phyloP scores from a whole-genome alignment of 2,113 vertebrate species.

The Pachyramphus minor region DNA sequence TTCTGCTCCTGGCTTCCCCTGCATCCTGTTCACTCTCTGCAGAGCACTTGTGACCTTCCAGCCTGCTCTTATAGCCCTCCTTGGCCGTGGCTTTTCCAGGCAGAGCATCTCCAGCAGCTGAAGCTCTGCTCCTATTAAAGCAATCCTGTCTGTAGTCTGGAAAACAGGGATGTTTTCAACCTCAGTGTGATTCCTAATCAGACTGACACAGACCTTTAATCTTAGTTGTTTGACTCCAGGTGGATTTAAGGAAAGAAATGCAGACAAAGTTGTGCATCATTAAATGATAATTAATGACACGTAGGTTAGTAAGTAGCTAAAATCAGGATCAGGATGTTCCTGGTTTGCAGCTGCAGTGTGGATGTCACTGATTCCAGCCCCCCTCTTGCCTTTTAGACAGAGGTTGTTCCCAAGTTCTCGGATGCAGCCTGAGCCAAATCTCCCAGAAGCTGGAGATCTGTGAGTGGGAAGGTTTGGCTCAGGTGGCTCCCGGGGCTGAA shows the following conservation, averaged over 20 bases:
- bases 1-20: slow-evolving; percentile 23
- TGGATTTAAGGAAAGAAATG: background rate
- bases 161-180: background rate
- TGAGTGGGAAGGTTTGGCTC: accelerated
- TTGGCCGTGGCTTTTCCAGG: background rate
- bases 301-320: background rate
- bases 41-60: slow-evolving; percentile 3
- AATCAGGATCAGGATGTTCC: background rate
- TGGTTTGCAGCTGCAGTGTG: background rate
- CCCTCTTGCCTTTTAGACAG: background rate
- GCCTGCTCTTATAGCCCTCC: background rate
- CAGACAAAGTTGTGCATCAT: background rate
- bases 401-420: accelerated
- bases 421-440: background rate
- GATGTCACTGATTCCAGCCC: background rate
- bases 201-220: background rate
- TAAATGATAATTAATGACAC: background rate
- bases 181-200: background rate
- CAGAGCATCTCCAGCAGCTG: background rate
- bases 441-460: background rate
- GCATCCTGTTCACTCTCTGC: slow-evolving; percentile 34
- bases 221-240: background rate
- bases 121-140: background rate
- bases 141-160: background rate
- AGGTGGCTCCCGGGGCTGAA: background rate